Evolutionary conservation across 1,140 invertebrate genomes (phyloP).

Genomic region (Neocloeon triangulifer): DNA sequence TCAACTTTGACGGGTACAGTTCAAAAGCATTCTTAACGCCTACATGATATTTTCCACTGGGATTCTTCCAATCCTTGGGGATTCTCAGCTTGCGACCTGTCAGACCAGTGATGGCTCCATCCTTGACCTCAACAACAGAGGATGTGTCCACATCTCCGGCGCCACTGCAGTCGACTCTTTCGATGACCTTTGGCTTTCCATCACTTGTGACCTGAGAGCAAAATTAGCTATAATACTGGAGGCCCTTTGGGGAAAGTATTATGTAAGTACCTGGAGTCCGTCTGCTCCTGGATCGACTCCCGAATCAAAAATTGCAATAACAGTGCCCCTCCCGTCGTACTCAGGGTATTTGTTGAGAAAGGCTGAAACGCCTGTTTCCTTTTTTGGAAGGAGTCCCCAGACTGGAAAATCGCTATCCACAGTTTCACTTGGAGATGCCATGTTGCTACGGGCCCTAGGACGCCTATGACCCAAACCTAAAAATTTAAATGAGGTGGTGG

Average conservation of each 20-base stretch:
- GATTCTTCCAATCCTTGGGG: constrained; percentile 63
- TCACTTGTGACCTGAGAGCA: constrained; percentile 57
- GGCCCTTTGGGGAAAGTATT: constrained; percentile 10
- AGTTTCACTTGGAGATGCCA: constrained; percentile 4
- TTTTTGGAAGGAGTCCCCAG: constrained; percentile 74
- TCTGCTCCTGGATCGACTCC: constrained; percentile 89
- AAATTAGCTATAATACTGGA: too few species aligned
- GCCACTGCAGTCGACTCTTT: constrained; percentile 85
- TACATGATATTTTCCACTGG: constrained; percentile 54
- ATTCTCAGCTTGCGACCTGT: constrained; percentile 75
- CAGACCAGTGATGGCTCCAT: constrained; percentile 60
- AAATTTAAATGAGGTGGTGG: neutral
- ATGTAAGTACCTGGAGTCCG: constrained; percentile 85
- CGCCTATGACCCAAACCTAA: neutral
- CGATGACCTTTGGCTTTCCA: constrained; percentile 81
- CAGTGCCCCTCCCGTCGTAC: constrained; percentile 76
- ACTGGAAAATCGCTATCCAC: constrained; percentile 54
- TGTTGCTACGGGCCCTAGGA: neutral
- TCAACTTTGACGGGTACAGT: constrained; percentile 62
- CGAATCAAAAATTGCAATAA: constrained; percentile 92
- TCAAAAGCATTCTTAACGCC: constrained; percentile 73
- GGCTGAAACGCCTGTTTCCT: constrained; percentile 73
- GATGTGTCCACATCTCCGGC: constrained; percentile 84
- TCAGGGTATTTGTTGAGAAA: constrained; percentile 80
- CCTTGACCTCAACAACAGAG: constrained; percentile 49